These are phyloP conservation scores for Andrena marginata DNA, from an alignment of 2,888 invertebrate species.

Conservation along the genomic window DNA sequence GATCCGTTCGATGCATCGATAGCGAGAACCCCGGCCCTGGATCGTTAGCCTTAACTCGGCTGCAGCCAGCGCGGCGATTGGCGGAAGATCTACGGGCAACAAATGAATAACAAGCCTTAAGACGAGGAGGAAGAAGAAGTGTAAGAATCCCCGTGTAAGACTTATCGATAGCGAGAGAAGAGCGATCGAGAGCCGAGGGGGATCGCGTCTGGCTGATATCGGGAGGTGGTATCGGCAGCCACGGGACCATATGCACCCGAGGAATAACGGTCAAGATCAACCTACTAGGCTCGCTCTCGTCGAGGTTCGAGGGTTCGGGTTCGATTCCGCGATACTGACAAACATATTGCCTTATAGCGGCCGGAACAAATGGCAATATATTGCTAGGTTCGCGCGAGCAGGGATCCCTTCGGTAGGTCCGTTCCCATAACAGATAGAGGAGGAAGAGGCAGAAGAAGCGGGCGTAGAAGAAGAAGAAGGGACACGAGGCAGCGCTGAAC, in stretches of 20 bases:
- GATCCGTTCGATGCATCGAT: constrained; percentile 56
- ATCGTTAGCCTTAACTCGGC: constrained; percentile 60
- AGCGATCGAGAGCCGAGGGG: constrained; percentile 55
- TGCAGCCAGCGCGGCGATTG: constrained; percentile 54
- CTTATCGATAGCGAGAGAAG: constrained; percentile 66
- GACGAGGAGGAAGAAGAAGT: constrained; percentile 59
- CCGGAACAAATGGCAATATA: constrained; percentile 83
- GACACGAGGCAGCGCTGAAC: constrained; percentile 53
- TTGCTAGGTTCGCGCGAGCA: constrained; percentile 74
- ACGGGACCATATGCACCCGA: constrained; percentile 67
- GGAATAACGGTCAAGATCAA: constrained; percentile 72
- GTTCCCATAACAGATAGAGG: constrained; percentile 68
- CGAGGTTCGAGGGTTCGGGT: constrained; percentile 71
- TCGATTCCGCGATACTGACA: constrained; percentile 83
- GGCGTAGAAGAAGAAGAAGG: constrained; percentile 41
- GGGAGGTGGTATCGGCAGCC: constrained; percentile 59
- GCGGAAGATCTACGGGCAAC: constrained; percentile 69
- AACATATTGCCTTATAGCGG: constrained; percentile 82
- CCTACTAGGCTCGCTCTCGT: constrained; percentile 45
- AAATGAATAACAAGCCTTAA: constrained; percentile 69
- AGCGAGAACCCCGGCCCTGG: constrained; percentile 23
- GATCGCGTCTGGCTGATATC: constrained; percentile 61
- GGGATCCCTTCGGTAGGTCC: constrained; percentile 68
- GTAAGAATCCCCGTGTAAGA: constrained; percentile 64
- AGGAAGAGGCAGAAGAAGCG: constrained; percentile 45